A percentile compares a stretch with the other conserved stretches of the same genome.
Evolutionary conservation across 2,888 invertebrate genomes (phyloP).

Genomic region (Aphrophora alni): DNA sequence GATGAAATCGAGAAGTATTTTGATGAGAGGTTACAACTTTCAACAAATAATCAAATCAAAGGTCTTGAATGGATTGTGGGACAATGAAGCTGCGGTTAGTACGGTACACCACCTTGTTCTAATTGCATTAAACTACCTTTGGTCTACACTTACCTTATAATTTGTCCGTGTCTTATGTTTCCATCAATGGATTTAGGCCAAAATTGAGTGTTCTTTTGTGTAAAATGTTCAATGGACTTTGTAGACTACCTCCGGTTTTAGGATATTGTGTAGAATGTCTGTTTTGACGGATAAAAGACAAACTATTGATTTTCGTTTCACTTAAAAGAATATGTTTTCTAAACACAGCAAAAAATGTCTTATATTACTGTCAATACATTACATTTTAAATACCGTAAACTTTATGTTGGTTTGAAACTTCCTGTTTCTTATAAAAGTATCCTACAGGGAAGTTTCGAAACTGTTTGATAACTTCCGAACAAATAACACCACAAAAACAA

Average conservation of each 20-base stretch:
- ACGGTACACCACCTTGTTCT: background rate
- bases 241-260: background rate
- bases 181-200: background rate
- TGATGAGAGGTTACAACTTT: background rate
- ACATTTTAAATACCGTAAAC: too few species aligned
- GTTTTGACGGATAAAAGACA: background rate
- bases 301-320: too few species aligned
- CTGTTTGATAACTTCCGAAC: too few species aligned
- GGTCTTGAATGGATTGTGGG: background rate
- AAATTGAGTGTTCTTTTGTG: background rate
- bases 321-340: too few species aligned
- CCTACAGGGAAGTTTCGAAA: too few species aligned
- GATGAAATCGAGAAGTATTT: conserved; percentile 2
- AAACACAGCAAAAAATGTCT: too few species aligned
- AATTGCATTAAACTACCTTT: background rate
- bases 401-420: too few species aligned
- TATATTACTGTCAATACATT: too few species aligned
- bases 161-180: background rate
- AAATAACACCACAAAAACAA: too few species aligned
- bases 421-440: too few species aligned
- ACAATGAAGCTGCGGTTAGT: background rate
- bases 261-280: background rate
- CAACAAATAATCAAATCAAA: background rate
- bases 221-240: background rate
- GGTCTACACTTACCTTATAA: background rate